Evolutionary conservation across 2,888 invertebrate genomes (phyloP).

Genomic region (Tetragonula carbonaria): DNA sequence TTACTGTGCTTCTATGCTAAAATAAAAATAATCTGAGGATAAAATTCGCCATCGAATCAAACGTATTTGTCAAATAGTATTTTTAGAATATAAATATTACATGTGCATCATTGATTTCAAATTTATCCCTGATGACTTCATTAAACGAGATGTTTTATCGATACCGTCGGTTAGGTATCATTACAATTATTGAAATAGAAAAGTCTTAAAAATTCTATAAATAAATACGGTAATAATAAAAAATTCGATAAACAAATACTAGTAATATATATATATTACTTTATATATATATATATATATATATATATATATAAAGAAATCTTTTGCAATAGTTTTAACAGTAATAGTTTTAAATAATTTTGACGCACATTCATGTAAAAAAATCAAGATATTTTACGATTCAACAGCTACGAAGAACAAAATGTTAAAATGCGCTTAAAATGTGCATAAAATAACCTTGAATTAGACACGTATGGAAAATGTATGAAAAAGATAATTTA

Average conservation of each 20-base stretch:
- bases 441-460: too few species aligned
- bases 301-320: background rate
- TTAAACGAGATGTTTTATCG: background rate
- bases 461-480: background rate
- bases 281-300: background rate
- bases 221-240: background rate
- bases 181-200: background rate
- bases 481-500: background rate
- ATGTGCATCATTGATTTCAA: slow-evolving; percentile 34
- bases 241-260: too few species aligned
- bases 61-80: slow-evolving; percentile 19
- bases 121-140: background rate
- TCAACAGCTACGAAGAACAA: background rate
- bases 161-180: background rate
- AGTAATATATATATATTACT: background rate
- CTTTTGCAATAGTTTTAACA: too few species aligned
- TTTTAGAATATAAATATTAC: slow-evolving; percentile 18
- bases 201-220: background rate
- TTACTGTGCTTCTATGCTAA: background rate
- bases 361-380: background rate
- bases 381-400: background rate
- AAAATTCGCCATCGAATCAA: slow-evolving; percentile 42
- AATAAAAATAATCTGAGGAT: slow-evolving; percentile 30
- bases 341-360: background rate
- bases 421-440: background rate